phyloP scores from a whole-genome alignment of 2,888 invertebrate genomes.

The Tenodera sinensis region DNA sequence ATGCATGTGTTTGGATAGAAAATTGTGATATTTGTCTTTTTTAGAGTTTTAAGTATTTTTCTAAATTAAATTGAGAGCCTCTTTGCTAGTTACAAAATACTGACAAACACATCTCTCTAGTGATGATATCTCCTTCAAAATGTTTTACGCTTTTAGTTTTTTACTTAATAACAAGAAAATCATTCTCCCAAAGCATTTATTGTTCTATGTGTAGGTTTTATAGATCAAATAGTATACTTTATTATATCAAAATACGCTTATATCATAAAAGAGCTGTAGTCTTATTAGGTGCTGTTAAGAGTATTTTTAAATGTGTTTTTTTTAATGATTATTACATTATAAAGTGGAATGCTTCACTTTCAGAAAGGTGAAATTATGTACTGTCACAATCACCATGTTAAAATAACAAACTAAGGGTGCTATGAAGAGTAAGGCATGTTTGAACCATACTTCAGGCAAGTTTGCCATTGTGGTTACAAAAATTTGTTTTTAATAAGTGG shows the following conservation, averaged over 20 bases:
- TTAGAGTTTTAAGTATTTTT: conserved; percentile 28
- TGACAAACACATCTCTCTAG: not conserved
- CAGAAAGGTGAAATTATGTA: conserved; percentile 18
- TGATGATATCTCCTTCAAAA: conserved; percentile 4
- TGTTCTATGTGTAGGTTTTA: conserved; percentile 24
- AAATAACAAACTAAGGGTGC: conserved; percentile 21
- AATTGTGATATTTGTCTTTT: conserved; percentile 26
- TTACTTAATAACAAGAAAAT: conserved; percentile 17
- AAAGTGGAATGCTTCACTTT: conserved; percentile 20
- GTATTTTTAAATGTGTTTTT: conserved; percentile 31
- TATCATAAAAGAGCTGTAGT: conserved; percentile 29
- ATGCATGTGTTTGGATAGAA: conserved; percentile 18
- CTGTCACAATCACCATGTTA: conserved; percentile 24
- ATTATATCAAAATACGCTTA: conserved; percentile 32
- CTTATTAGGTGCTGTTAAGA: conserved; percentile 31
- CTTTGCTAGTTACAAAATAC: conserved; percentile 16
- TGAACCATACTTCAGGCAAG: not conserved
- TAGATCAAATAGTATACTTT: conserved; percentile 21
- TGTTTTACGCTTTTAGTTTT: conserved; percentile 24
- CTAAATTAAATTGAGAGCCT: conserved; percentile 25
- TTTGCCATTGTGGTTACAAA: not conserved
- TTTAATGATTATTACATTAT: conserved; percentile 19
- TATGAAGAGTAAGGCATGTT: conserved; percentile 13
- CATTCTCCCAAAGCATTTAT: conserved; percentile 28
- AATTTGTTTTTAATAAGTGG: not conserved